phyloP scores from a whole-genome alignment of 2,113 vertebrate genomes.

The Monopterus albus region DNA sequence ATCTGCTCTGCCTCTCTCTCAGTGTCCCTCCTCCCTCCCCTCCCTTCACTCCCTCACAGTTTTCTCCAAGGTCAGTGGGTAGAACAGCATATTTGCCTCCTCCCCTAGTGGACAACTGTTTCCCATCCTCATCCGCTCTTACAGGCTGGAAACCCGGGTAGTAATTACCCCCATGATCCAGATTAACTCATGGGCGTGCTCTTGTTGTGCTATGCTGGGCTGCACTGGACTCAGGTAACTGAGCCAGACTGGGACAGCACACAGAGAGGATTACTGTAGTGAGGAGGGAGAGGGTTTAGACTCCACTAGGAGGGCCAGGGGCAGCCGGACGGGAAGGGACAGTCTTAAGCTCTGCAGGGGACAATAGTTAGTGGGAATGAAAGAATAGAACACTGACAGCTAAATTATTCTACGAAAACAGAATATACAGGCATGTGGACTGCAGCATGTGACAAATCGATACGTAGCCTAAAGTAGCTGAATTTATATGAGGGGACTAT shows the following conservation, averaged over 20 bases:
- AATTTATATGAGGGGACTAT: not conserved
- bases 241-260: slow-evolving; percentile 30
- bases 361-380: slow-evolving; percentile 2
- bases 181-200: slow-evolving; percentile 76
- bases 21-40: slow-evolving; percentile 1
- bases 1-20: slow-evolving; percentile 50
- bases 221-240: slow-evolving; percentile 12
- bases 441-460: not conserved
- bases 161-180: slow-evolving; percentile 77
- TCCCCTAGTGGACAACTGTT: slow-evolving; percentile 53
- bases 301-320: slow-evolving; percentile 31
- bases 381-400: too few relatives aligned
- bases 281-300: slow-evolving; percentile 10
- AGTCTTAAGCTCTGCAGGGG: slow-evolving; percentile 18
- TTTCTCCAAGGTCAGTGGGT: slow-evolving; percentile 78
- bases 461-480: not conserved
- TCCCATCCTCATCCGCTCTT: slow-evolving; percentile 20
- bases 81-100: slow-evolving; percentile 60
- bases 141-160: slow-evolving; percentile 51
- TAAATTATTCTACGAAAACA: too few relatives aligned
- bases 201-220: slow-evolving; percentile 38
- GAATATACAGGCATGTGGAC: not conserved
- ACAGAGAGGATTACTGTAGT: slow-evolving; percentile 63
- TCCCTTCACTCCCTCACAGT: slow-evolving; percentile 36
- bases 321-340: slow-evolving; percentile 18